Base-by-base conservation (phyloP, 2,113 vertebrate species). In the Odocoileus virginianus region DNA sequence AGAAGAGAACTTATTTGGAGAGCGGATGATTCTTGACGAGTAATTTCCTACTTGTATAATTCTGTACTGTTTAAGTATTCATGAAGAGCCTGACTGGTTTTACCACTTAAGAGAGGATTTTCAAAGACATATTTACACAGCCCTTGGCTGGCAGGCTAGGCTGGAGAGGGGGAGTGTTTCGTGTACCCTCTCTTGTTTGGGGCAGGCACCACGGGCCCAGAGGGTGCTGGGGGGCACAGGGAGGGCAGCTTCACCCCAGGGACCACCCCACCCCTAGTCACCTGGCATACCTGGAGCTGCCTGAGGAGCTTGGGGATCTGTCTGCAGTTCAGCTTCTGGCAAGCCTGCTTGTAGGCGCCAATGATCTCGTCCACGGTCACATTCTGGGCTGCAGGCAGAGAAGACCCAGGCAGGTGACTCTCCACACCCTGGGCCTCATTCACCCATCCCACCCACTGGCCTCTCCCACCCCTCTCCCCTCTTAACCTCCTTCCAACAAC, bases 241-340 rank as follows among this genome's bases (percentile, higher is more conserved):
- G 30, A 30, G 55, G 30, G 40, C 40, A 17, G n/a, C 76, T 14
- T 36, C 33, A 2, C 28, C 33, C 33, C 23, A 45, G 78, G 60
- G 16, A 3, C 10, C 10, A 27, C 30, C 6, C n/a, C 25, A 0
- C 14, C 82, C 36, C 14, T 0, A 19, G 74, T 71, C 67, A 2
- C 16, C n/a, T 0, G 36, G 0, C 17, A 0, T 98, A 99, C 99
- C 99, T 99, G 99, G 55, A 99, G 99, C 98, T 99, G 99, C 97
- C 99, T 99, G 90, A 99, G 99, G 78, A 99, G 99, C 98, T 99
- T 99, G 92, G 99, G 98, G n/a, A 99, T 99, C 97, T 99, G 99
- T 87, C 99, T 99, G 99, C 99, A 99, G 99, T 99, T 99, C 89
- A 99, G 99, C 92, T 99, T 99, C 99, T 99, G 99, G 98, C 99